Evolutionary conservation across 2,797 vertebrate species (phyloP).

Genomic region (Valencia hispanica): DNA sequence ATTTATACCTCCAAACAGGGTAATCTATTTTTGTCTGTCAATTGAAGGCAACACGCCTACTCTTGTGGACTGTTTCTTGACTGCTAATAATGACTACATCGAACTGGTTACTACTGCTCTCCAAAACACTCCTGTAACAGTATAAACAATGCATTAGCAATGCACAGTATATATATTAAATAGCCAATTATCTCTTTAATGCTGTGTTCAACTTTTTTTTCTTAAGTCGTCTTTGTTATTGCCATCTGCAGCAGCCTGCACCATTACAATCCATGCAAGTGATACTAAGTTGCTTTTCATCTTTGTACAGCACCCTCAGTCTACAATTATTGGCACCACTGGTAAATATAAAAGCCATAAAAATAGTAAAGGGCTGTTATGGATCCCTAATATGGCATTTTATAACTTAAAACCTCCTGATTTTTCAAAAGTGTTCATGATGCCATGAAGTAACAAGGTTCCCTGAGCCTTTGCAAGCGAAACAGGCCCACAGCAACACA

Average conservation of each 20-base stretch:
- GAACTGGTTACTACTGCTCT: neutral
- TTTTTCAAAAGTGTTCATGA: neutral
- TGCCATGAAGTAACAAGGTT: neutral
- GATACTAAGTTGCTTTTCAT: neutral
- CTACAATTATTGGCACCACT: neutral
- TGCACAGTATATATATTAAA: neutral
- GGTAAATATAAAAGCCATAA: neutral
- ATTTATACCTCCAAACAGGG: neutral
- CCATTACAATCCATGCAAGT: neutral
- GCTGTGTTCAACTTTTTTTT: neutral
- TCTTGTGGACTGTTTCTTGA: neutral
- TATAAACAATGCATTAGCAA: no score
- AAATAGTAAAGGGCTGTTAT: neutral
- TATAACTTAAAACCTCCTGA: neutral
- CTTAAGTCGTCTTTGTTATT: neutral
- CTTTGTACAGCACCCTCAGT: neutral
- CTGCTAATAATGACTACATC: neutral
- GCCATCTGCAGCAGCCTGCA: neutral
- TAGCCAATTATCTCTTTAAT: neutral
- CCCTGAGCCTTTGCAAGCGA: neutral
- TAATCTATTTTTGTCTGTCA: constrained; percentile 6
- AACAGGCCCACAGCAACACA: neutral
- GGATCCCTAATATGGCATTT: neutral
- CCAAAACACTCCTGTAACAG: constrained; percentile 1
- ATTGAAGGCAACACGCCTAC: neutral